A percentile compares a stretch with the other conserved stretches of the same genome.
Conservation (phyloP, 2,888 invertebrate genomes). For the Taenaris catops region DNA sequence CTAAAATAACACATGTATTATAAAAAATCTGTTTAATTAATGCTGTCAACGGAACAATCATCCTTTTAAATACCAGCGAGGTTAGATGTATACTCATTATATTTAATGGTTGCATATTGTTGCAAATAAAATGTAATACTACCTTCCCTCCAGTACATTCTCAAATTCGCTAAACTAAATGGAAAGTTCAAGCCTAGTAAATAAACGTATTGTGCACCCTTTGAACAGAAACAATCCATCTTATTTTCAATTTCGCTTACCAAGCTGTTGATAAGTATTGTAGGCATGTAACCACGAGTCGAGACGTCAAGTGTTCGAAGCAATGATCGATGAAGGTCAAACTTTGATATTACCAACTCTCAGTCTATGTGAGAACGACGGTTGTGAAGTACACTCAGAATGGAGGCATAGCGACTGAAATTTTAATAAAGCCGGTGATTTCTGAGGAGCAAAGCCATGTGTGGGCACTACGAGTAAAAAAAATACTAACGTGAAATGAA, state of each 20-base stretch:
- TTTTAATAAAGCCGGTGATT: slow-evolving; percentile 10
- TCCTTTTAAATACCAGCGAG: too few relatives aligned
- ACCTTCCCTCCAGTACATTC: too few relatives aligned
- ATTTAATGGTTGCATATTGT: too few relatives aligned
- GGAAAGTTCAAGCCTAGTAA: too few relatives aligned
- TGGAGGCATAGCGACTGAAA: slow-evolving; percentile 9
- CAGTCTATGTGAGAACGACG: slow-evolving; percentile 2
- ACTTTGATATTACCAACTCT: slow-evolving; percentile 1
- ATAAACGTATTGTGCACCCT: not conserved
- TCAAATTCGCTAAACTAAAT: too few relatives aligned
- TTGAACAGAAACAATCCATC: slow-evolving; percentile 18
- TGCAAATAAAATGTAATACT: too few relatives aligned
- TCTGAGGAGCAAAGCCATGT: slow-evolving; percentile 2
- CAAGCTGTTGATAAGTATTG: slow-evolving; percentile 16
- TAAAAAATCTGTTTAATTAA: too few relatives aligned
- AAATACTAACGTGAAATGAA: slow-evolving; percentile 2
- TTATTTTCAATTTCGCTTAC: slow-evolving; percentile 18
- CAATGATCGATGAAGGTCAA: slow-evolving; percentile 59
- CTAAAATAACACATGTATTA: too few relatives aligned
- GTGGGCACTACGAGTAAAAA: slow-evolving; percentile 1
- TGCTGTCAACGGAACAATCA: too few relatives aligned
- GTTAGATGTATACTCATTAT: too few relatives aligned
- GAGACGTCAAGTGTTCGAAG: slow-evolving; percentile 38
- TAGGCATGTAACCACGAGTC: slow-evolving; percentile 23
- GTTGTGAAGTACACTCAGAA: slow-evolving; percentile 7